Evolutionary conservation across 2,113 vertebrate genomes (phyloP), one percentile per base, ranked within the genome.

Genomic region (Prochilodus magdalenae): DNA sequence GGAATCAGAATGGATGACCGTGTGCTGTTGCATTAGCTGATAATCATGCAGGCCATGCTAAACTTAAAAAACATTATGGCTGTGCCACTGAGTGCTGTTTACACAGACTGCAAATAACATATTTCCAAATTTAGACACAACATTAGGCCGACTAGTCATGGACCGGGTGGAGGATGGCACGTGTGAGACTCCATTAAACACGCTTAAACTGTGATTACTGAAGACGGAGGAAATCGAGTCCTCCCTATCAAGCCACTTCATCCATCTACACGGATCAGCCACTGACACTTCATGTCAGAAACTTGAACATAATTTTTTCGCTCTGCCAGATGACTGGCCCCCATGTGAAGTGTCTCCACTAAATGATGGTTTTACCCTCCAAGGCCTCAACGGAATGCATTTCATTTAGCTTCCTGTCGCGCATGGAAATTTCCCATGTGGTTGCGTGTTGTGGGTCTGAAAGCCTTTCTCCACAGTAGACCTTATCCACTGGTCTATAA

Each of bases 41-140:
- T 81, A 81, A 74, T 74, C 40, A 55, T 14, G 65, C 14, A 40
- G 59, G 1, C 20, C 27, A 6, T 63, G 70, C 66, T 44, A 33
- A 30, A 49, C 70, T 53, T n/a, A n/a, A 57, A 49, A 77, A 53
- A 77, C 63, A 67, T 30, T 22, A 55, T 26, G 60, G 44, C 66
- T 70, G 18, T n/a, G 24, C 27, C 79, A 27, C 71, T 10, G 79
- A 81, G 71, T 74, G 79, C 79, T 74, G 79, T 73, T 81, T 74
- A 81, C 75, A 30, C 69, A 65, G 67, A 26, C 63, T 18, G 77
- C 75, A 75, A 69, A 65, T 20, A 70, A 72, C 67, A 62, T 33
- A 14, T 57, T 66, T 60, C 27, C 51, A 44, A 76, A 80, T 72
- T 83, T 60, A 66, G 26, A 71, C 5, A 7, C 12, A 18, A 33